Percentiles rank a stretch among this genome's conserved stretches.
These are phyloP conservation scores for Struthidea cinerea DNA, from an alignment of 2,113 vertebrate genomes.

Conservation along the genomic window DNA sequence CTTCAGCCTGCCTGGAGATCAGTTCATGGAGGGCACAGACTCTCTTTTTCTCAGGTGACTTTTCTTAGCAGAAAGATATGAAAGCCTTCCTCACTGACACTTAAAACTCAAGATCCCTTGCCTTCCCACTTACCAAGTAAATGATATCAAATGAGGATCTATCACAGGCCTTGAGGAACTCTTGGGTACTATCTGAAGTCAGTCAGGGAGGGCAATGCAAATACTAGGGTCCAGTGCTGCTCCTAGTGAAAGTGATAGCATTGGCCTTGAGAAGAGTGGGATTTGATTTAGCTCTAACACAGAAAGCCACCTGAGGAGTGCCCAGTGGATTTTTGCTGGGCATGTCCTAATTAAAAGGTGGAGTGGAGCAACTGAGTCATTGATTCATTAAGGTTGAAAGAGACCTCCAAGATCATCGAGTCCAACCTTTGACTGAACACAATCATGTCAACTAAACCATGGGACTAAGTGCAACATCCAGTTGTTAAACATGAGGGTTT, in stretches of 20 bases:
- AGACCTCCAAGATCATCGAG: neutral
- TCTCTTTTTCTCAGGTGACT: neutral
- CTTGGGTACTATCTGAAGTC: neutral
- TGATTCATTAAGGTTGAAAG: neutral
- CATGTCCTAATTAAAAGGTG: neutral
- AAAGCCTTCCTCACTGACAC: fast-evolving
- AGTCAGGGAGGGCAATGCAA: neutral
- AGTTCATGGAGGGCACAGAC: neutral
- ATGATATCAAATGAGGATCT: neutral
- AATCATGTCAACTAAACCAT: neutral
- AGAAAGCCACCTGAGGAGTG: neutral
- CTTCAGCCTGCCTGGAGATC: neutral
- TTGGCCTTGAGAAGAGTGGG: neutral
- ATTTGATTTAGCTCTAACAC: neutral
- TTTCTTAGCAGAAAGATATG: neutral
- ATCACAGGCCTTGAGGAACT: neutral
- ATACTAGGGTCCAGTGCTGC: neutral
- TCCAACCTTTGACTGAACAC: neutral
- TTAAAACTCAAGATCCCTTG: neutral
- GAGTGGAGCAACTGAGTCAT: neutral
- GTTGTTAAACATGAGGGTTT: neutral
- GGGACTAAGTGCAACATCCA: neutral
- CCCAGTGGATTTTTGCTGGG: neutral
- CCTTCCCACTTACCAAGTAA: neutral
- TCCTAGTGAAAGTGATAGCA: neutral